Evolutionary conservation across 37 sponge, comb jelly and placozoan species (phyloP).

Genomic region (Cliona cf. orientalis): DNA sequence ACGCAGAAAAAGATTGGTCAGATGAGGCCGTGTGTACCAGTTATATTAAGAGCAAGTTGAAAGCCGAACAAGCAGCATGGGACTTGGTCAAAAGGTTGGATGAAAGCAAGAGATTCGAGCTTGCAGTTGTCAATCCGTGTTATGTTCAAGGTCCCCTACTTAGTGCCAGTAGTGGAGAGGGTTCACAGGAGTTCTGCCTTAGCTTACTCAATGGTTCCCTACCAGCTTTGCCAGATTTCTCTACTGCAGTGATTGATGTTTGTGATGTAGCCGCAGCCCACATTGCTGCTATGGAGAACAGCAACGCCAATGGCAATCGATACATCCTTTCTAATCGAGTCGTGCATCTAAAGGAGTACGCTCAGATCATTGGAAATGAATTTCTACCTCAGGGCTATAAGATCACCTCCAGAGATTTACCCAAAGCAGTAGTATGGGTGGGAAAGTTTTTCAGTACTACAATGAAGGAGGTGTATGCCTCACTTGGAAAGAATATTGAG

Average conservation of each 20-base stretch:
- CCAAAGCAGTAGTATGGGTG: conserved; percentile 60
- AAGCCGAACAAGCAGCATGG: conserved; percentile 92
- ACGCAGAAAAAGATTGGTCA: conserved; percentile 89
- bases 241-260: conserved; percentile 75
- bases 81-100: conserved; percentile 60
- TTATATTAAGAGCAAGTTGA: conserved; percentile 83
- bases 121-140: conserved; percentile 81
- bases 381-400: conserved; percentile 85
- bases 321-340: conserved; percentile 18
- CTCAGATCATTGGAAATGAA: conserved; percentile 54
- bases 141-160: conserved; percentile 82
- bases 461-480: conserved; percentile 30
- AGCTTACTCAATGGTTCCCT: conserved; percentile 50
- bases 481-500: conserved; percentile 29
- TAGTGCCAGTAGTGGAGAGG: conserved; percentile 31
- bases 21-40: conserved; percentile 25
- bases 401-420: conserved; percentile 23
- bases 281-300: conserved; percentile 80
- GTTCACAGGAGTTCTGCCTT: conserved; percentile 15
- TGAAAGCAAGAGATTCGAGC: conserved; percentile 79
- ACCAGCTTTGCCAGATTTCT: conserved; percentile 63
- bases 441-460: conserved; percentile 39
- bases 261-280: conserved; percentile 89
- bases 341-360: conserved; percentile 57
- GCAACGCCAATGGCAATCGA: conserved; percentile 76